Percentiles rank a stretch among this genome's conserved stretches.
phyloP scores from a whole-genome alignment of 2,113 vertebrate species.

The Nyctereutes procyonoides region DNA sequence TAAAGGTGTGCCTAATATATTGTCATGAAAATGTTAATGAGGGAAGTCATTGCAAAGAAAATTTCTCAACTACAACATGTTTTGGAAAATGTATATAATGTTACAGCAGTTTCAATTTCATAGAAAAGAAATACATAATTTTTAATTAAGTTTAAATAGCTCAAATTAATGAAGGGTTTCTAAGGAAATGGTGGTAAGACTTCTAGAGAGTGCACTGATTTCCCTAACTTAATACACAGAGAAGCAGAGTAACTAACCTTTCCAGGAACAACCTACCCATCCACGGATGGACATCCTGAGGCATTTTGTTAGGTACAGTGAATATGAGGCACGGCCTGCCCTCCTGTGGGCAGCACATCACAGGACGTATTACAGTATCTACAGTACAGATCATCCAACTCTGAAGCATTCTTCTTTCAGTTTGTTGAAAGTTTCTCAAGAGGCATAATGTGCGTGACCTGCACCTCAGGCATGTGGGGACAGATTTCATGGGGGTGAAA shows the following conservation, averaged over 20 bases:
- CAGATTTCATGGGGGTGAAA: background rate
- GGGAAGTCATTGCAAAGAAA: conserved; percentile 68
- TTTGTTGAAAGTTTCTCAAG: background rate
- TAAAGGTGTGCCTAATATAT: conserved; percentile 76
- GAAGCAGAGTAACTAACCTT: fast-evolving
- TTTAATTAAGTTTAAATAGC: background rate
- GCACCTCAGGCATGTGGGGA: background rate
- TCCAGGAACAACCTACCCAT: background rate
- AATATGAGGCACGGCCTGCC: background rate
- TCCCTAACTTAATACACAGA: background rate
- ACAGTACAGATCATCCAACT: background rate
- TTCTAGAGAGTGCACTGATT: conserved; percentile 21
- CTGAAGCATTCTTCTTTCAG: background rate
- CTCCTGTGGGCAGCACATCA: background rate
- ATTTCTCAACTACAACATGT: conserved; percentile 63
- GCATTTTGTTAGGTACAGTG: background rate
- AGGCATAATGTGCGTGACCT: background rate
- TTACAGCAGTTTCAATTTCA: conserved; percentile 47
- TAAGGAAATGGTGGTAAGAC: background rate
- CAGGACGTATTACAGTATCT: background rate
- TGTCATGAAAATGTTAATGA: conserved; percentile 66
- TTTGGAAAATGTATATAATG: conserved; percentile 16
- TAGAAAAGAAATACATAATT: background rate
- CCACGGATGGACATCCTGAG: background rate
- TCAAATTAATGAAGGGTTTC: conserved; percentile 54